Evolutionary conservation across 2,113 vertebrate genomes (phyloP).

Genomic region (Hemiprocne comata): DNA sequence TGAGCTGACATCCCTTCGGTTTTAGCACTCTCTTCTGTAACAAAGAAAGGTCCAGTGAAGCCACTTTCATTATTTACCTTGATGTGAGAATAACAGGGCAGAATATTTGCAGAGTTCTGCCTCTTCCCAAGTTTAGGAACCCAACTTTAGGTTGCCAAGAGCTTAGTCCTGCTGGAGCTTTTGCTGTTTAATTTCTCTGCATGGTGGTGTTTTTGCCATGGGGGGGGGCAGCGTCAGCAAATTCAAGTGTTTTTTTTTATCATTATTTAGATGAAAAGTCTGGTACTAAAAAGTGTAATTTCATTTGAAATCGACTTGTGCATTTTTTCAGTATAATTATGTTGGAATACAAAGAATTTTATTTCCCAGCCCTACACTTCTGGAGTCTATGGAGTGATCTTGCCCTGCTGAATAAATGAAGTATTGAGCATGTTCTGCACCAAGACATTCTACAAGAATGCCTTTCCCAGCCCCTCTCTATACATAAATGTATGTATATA

Average conservation of each 20-base stretch:
- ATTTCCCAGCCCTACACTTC: not conserved
- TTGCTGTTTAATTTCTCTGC: rapidly evolving
- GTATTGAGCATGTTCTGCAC: not conserved
- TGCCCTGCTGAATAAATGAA: not conserved
- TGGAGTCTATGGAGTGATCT: not conserved
- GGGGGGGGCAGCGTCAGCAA: not conserved
- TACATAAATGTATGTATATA: too few species aligned
- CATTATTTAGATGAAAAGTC: not conserved
- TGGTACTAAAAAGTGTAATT: not conserved
- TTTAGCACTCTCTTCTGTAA: not conserved
- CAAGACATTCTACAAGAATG: not conserved
- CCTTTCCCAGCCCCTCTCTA: not conserved
- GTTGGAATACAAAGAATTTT: not conserved
- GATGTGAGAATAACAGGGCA: not conserved
- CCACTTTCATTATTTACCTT: not conserved
- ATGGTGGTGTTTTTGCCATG: not conserved
- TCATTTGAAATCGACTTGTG: not conserved
- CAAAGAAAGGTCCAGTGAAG: not conserved
- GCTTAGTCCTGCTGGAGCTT: not conserved
- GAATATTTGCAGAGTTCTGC: not conserved
- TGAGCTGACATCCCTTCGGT: not conserved
- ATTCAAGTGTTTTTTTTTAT: not conserved
- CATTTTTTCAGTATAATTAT: not conserved
- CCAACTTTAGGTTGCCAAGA: not conserved
- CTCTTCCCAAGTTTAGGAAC: not conserved